phyloP scores from a whole-genome alignment of 2,888 invertebrate species.

The Ochropleura leucogaster region DNA sequence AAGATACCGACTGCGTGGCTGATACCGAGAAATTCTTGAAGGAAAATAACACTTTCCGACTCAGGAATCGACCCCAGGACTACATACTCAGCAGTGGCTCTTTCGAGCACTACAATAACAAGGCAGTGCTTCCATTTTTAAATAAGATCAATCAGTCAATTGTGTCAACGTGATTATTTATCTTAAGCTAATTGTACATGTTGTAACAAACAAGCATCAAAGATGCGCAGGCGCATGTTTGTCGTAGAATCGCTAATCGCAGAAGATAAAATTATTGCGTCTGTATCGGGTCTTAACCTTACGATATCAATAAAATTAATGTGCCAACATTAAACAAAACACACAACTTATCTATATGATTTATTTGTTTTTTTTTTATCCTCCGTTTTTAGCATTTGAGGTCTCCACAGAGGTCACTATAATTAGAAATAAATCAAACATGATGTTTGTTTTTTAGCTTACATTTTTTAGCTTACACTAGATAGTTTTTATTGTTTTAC shows the following conservation, averaged over 20 bases:
- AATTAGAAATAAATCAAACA: slow-evolving; percentile 56
- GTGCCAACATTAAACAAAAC: slow-evolving; percentile 42
- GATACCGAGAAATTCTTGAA: too few species aligned
- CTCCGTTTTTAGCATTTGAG: slow-evolving; percentile 39
- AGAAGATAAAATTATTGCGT: slow-evolving; percentile 28
- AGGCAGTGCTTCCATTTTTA: not conserved
- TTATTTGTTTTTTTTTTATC: slow-evolving; percentile 41
- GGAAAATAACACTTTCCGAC: too few species aligned
- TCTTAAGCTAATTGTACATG: not conserved
- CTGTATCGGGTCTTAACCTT: slow-evolving; percentile 13
- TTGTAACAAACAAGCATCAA: not conserved
- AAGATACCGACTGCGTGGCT: too few species aligned
- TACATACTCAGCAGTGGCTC: too few species aligned
- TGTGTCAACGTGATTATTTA: not conserved
- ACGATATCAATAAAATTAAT: slow-evolving; percentile 45
- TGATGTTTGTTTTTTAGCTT: slow-evolving; percentile 33
- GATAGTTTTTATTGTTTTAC: slow-evolving; percentile 16
- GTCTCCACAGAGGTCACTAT: slow-evolving; percentile 54
- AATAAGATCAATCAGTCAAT: not conserved
- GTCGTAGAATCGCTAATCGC: slow-evolving; percentile 24
- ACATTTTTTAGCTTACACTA: slow-evolving; percentile 7
- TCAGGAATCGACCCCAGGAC: too few species aligned
- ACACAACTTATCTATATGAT: slow-evolving; percentile 46
- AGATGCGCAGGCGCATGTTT: not conserved
- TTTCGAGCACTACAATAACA: too few species aligned